Conservation (phyloP, 1,140 invertebrate species). For the Trichonephila inaurata region DNA sequence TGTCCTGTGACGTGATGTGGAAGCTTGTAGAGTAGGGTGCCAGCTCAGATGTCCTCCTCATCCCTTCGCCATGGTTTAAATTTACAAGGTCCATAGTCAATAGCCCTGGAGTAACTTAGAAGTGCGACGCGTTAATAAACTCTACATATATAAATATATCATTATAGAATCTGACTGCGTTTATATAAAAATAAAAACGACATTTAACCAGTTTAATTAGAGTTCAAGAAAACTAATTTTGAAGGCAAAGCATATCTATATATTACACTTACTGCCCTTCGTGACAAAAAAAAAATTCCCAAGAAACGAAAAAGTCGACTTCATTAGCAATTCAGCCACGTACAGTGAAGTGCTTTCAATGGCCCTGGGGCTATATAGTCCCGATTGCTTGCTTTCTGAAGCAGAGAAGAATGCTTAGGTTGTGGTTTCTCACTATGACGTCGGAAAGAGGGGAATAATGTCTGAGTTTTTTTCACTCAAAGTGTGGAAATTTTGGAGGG, state of each 20-base stretch:
- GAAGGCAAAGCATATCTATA: not conserved
- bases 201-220: too few species aligned
- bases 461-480: not conserved
- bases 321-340: not conserved
- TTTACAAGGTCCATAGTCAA: too few species aligned
- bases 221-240: not conserved
- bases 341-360: not conserved
- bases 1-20: too few species aligned
- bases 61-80: too few species aligned
- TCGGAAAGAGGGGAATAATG: not conserved
- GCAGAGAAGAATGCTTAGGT: not conserved
- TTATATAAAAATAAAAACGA: too few species aligned
- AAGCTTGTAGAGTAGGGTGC: too few species aligned
- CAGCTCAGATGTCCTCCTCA: too few species aligned
- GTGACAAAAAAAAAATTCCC: not conserved
- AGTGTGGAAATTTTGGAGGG: not conserved
- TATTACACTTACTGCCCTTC: not conserved
- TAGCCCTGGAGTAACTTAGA: too few species aligned
- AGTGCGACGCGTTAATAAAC: too few species aligned
- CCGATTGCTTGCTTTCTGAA: not conserved
- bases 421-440: not conserved
- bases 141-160: too few species aligned
- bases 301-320: not conserved
- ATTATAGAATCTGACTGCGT: too few species aligned
- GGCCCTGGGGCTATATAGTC: not conserved